Percentiles rank a stretch among this genome's conserved stretches.
Evolutionary conservation across 2,113 vertebrate species (phyloP).

Genomic region (Tetrao urogallus): DNA sequence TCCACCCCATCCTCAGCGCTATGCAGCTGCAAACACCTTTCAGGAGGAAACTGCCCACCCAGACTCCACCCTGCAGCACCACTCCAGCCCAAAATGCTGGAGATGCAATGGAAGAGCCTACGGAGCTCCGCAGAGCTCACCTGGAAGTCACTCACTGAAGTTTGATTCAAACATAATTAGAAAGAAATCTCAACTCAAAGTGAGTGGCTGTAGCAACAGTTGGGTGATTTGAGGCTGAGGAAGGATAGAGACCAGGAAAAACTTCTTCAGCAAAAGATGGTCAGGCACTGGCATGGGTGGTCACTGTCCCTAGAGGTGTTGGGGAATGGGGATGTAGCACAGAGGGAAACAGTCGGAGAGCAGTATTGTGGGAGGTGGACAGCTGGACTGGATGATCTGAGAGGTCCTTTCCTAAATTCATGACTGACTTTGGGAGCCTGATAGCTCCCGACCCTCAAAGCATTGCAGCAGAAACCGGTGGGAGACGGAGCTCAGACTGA

Average conservation of each 20-base stretch:
- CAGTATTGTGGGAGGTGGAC: too few species aligned
- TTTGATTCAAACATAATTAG: not conserved
- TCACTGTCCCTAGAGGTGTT: too few species aligned
- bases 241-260: not conserved
- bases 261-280: too few species aligned
- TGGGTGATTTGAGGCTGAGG: not conserved
- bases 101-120: not conserved
- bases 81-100: rapidly evolving
- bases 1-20: too few species aligned
- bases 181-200: not conserved
- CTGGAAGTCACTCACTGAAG: not conserved
- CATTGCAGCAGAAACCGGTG: not conserved
- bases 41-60: not conserved
- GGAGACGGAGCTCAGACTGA: not conserved
- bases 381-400: too few species aligned
- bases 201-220: not conserved
- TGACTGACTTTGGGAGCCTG: not conserved
- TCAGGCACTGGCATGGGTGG: too few species aligned
- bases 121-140: not conserved
- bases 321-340: too few species aligned
- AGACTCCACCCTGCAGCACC: rapidly evolving
- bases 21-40: rapidly evolving
- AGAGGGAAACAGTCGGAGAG: too few species aligned
- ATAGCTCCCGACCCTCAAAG: not conserved
- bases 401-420: too few species aligned